These are phyloP conservation scores for Amphiduros pacificus DNA, from an alignment of 2,888 invertebrate genomes.

Conservation along the genomic window DNA sequence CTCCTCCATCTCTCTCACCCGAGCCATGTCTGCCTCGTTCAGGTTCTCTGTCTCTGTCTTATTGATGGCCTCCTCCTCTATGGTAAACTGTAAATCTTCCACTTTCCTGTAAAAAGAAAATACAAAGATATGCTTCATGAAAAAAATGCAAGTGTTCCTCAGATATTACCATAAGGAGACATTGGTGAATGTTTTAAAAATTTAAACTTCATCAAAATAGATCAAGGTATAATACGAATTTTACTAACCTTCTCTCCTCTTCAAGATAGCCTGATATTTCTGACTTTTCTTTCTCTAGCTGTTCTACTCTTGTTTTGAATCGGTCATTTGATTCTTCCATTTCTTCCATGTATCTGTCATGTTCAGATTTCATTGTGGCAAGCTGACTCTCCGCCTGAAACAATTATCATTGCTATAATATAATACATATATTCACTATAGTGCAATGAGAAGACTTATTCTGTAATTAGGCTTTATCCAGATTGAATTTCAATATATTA, in stretches of 20 bases:
- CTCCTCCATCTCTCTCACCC: slow-evolving; percentile 5
- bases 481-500: too few relatives aligned
- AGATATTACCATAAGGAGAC: not conserved
- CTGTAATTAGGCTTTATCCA: too few relatives aligned
- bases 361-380: slow-evolving; percentile 42
- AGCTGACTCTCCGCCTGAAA: slow-evolving; percentile 57
- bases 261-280: slow-evolving; percentile 53
- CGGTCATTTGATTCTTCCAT: slow-evolving; percentile 66
- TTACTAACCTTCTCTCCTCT: slow-evolving; percentile 59
- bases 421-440: too few relatives aligned
- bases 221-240: not conserved
- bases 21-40: slow-evolving; percentile 4
- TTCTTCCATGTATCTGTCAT: slow-evolving; percentile 61
- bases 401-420: slow-evolving; percentile 64
- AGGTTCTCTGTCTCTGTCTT: slow-evolving; percentile 77
- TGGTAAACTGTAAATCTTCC: slow-evolving; percentile 86
- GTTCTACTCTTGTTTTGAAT: slow-evolving; percentile 51
- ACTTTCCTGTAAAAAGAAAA: slow-evolving; percentile 59
- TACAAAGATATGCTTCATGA: not conserved
- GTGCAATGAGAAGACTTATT: too few relatives aligned
- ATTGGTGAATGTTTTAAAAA: not conserved
- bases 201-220: not conserved
- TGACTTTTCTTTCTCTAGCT: slow-evolving; percentile 52
- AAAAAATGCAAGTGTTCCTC: not conserved
- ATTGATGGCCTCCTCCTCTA: slow-evolving; percentile 88